Evolutionary conservation across 2,888 invertebrate genomes (phyloP), one percentile per base, ranked within the genome.

Genomic region (Eretmocerus hayati): DNA sequence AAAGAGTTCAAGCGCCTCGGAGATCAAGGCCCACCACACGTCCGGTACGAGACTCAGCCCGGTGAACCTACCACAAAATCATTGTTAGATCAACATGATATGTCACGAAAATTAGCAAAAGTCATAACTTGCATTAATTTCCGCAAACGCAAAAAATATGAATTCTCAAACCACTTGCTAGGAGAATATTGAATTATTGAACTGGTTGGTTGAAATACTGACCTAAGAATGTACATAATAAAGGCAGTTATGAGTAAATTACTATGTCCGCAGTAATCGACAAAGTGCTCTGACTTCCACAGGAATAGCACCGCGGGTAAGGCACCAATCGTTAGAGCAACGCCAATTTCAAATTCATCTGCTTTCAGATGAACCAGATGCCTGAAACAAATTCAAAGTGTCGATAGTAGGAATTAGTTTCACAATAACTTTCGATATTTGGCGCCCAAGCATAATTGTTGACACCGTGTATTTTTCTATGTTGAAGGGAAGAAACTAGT

Each of bases 231-330:
- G 67, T 88, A 90, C 61, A 87, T 78, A 8, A 85, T 82, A 66
- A 90, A 86, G n/a, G 87, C 86, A 52, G 82, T 78, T 59, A 90
- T 89, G 60, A 90, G 80, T 46, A 90, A 78, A 69, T 90, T 89
- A 55, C 87, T 86, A 65, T 86, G 84, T 11, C 86, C 86, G 56
- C 90, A 83, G 67, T 85, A 89, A 72, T 90, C 87, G 30, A 92
- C 86, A 30, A 92, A 79, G 56, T 81, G 81, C 61, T 91, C 90
- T 2, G 90, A 87, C 72, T 84, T 83, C 75, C 82, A 83, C 23
- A 90, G 74, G 58, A 84, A 82, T 5, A 84, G 77, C 37, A 85
- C 73, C 2, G 85, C 84, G 0, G 84, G 84, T 52, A 86, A 61
- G 5, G 85, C 83, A 40, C 84, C 85, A 13, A 80, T 75, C 3